Evolutionary conservation across 2,888 invertebrate species (phyloP).

Genomic region (Drosophila infuscata): DNA sequence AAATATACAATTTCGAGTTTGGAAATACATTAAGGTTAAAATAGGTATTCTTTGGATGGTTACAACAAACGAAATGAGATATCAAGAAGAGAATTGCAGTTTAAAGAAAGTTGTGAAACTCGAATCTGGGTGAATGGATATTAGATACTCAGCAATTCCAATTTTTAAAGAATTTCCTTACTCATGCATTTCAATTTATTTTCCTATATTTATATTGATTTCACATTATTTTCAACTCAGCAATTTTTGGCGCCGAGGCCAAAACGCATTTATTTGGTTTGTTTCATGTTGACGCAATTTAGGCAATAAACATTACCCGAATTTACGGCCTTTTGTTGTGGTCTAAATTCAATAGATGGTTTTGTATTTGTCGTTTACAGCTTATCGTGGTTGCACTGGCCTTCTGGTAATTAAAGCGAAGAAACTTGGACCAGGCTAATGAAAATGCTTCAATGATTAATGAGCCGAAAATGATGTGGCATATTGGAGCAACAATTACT

Average conservation of each 20-base stretch:
- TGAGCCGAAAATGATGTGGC: conserved; percentile 79
- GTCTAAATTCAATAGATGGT: conserved; percentile 44
- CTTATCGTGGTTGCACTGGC: conserved; percentile 12
- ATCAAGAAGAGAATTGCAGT: background rate
- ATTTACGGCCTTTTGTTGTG: conserved; percentile 48
- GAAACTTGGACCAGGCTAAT: conserved; percentile 53
- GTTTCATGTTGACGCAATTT: conserved; percentile 14
- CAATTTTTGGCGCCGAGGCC: conserved; percentile 1
- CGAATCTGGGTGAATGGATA: background rate
- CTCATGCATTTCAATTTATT: background rate
- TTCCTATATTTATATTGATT: conserved; percentile 36
- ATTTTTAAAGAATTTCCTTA: background rate
- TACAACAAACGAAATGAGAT: background rate
- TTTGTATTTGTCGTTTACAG: conserved; percentile 37
- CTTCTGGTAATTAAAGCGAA: conserved; percentile 39
- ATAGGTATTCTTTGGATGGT: background rate
- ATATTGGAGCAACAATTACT: conserved; percentile 69
- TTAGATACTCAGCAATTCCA: background rate
- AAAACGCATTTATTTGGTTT: conserved; percentile 15
- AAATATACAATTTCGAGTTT: background rate
- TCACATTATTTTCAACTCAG: conserved; percentile 40
- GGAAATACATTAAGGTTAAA: background rate
- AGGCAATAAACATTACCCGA: conserved; percentile 5
- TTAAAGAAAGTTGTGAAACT: background rate
- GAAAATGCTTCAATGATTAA: conserved; percentile 71